Conservation (phyloP, 2,797 vertebrate species). For the Sebastes matsubarae region DNA sequence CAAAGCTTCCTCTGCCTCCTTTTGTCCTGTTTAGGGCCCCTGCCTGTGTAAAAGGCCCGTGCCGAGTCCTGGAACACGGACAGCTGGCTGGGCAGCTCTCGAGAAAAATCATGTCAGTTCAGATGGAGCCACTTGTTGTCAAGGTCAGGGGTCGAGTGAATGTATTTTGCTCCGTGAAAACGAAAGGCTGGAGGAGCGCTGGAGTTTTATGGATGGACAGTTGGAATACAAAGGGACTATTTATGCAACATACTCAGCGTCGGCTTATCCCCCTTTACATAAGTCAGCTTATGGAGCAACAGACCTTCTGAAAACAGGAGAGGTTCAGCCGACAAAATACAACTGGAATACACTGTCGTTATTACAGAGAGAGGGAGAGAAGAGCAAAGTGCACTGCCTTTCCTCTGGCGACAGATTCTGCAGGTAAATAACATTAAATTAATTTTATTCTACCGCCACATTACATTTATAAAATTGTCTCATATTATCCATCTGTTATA, state of each 20-base stretch:
- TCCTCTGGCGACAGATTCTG: not conserved
- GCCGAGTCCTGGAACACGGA: conserved; percentile 12
- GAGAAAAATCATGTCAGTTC: conserved; percentile 27
- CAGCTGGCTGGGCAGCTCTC: not conserved
- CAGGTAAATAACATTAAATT: not conserved
- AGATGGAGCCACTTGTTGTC: conserved; percentile 25
- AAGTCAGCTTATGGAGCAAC: conserved; percentile 68
- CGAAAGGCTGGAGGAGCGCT: not conserved
- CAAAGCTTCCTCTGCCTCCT: not conserved
- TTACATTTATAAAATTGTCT: not conserved
- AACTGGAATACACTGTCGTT: not conserved
- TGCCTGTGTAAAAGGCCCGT: not conserved
- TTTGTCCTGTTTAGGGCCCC: not conserved
- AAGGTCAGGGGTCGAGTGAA: conserved; percentile 37
- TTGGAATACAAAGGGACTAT: conserved; percentile 40
- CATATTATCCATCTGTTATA: not conserved
- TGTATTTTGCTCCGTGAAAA: conserved; percentile 21
- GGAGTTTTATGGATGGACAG: conserved; percentile 29
- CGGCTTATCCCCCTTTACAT: conserved; percentile 66
- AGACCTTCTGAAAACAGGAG: conserved; percentile 15
- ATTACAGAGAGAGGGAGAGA: not conserved
- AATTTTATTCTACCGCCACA: not conserved
- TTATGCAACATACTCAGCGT: conserved; percentile 47
- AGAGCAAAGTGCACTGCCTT: not conserved
- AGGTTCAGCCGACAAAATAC: conserved; percentile 18